phyloP scores from a whole-genome alignment of 2,888 invertebrate genomes.

The Lottia scabra region DNA sequence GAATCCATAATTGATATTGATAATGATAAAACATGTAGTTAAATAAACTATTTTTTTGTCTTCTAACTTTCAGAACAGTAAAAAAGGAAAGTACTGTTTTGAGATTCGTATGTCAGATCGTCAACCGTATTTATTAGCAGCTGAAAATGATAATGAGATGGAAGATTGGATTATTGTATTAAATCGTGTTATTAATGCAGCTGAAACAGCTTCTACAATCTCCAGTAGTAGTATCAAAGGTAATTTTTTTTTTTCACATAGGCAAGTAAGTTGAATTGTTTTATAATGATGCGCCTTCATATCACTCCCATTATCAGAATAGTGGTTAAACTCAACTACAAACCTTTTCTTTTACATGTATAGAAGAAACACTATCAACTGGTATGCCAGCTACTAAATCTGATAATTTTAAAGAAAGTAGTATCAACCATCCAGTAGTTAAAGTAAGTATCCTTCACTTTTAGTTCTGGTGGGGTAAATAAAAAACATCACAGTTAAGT shows the following conservation, averaged over 20 bases:
- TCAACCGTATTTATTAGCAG: constrained; percentile 86
- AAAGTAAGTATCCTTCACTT: constrained; percentile 22
- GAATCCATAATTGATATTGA: no score
- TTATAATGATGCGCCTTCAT: no score
- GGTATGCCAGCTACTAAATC: constrained; percentile 19
- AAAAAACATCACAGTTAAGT: no score
- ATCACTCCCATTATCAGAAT: no score
- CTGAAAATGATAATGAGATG: constrained; percentile 86
- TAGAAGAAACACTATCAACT: constrained; percentile 30
- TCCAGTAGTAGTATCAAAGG: constrained; percentile 55
- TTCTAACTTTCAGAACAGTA: constrained; percentile 76
- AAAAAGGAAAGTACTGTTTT: constrained; percentile 87
- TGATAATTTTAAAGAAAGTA: constrained; percentile 37
- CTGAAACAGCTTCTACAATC: constrained; percentile 56
- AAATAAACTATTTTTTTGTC: no score
- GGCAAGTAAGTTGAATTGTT: no score
- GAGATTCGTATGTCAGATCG: constrained; percentile 88
- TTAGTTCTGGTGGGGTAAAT: no score
- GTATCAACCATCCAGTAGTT: constrained; percentile 38
- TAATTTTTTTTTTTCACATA: constrained; percentile 20
- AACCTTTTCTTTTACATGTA: constrained; percentile 6
- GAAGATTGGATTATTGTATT: constrained; percentile 87
- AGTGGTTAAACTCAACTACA: no score
- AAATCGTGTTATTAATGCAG: constrained; percentile 80
- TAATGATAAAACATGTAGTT: no score